Conservation (phyloP, 2,113 vertebrate species). For the Suricata suricatta region DNA sequence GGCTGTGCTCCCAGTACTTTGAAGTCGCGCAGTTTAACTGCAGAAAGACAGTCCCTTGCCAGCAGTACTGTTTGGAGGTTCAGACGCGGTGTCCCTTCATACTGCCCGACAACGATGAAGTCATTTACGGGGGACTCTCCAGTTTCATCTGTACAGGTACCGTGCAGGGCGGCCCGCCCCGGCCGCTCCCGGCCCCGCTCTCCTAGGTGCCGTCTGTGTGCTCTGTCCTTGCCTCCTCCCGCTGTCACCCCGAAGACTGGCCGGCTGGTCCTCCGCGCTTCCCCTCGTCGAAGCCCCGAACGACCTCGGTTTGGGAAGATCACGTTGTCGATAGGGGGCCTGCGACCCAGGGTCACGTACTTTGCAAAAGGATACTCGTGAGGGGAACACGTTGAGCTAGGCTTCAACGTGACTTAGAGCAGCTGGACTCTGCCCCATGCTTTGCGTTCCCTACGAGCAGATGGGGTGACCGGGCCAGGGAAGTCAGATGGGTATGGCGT, state of each 20-base stretch:
- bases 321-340: rapidly evolving
- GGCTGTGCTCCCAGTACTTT: conserved; percentile 99
- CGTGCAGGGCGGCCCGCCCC: background rate
- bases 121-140: conserved; percentile 98
- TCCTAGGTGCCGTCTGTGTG: background rate
- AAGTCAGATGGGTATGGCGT: background rate
- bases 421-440: rapidly evolving
- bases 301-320: background rate
- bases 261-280: background rate
- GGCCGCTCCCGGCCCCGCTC: rapidly evolving
- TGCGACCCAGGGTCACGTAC: background rate
- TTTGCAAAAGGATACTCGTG: background rate
- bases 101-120: conserved; percentile 99
- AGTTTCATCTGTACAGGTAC: conserved; percentile 99
- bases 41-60: conserved; percentile 98
- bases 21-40: conserved; percentile 98
- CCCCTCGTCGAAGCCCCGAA: background rate
- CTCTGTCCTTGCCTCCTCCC: background rate
- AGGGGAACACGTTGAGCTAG: background rate
- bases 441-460: background rate
- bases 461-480: background rate
- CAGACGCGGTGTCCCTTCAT: conserved; percentile 99
- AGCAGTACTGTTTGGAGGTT: conserved; percentile 99
- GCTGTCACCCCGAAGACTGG: background rate
- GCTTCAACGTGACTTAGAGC: background rate